Evolutionary conservation across 2,797 vertebrate species (phyloP).

Genomic region (Enteromius radiatus): DNA sequence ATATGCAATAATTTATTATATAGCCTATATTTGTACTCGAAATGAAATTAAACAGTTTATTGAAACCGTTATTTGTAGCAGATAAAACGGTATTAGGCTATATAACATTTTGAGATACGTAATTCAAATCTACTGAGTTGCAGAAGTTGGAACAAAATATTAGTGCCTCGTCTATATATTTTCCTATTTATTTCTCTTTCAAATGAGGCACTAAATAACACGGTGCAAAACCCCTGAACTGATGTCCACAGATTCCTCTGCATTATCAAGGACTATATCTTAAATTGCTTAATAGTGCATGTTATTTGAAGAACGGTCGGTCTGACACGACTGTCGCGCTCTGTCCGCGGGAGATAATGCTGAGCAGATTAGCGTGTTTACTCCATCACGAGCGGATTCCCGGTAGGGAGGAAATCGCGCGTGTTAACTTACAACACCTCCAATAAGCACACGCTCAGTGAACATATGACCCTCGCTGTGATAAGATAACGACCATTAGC

Average conservation of each 20-base stretch:
- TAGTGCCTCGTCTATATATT: not conserved
- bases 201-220: constrained; percentile 13
- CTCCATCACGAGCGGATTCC: constrained; percentile 61
- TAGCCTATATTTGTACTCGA: not conserved
- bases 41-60: not conserved
- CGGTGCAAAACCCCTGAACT: constrained; percentile 4
- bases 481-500: constrained; percentile 77
- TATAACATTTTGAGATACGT: not conserved
- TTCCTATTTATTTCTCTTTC: not conserved
- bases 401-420: constrained; percentile 78
- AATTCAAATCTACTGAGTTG: not conserved
- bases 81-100: not conserved
- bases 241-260: constrained; percentile 42
- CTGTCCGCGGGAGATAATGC: constrained; percentile 75
- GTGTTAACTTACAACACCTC: constrained; percentile 74
- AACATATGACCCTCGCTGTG: constrained; percentile 69
- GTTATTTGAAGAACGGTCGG: constrained; percentile 77
- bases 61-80: not conserved
- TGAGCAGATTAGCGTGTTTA: constrained; percentile 83
- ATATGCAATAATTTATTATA: not conserved
- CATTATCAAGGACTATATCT: constrained; percentile 45
- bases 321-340: constrained; percentile 73
- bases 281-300: constrained; percentile 62
- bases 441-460: constrained; percentile 69
- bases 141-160: not conserved